A percentile compares a stretch with the other conserved stretches of the same genome.
Conservation (phyloP, 2,888 invertebrate genomes). For the Phaonia tiefii region DNA sequence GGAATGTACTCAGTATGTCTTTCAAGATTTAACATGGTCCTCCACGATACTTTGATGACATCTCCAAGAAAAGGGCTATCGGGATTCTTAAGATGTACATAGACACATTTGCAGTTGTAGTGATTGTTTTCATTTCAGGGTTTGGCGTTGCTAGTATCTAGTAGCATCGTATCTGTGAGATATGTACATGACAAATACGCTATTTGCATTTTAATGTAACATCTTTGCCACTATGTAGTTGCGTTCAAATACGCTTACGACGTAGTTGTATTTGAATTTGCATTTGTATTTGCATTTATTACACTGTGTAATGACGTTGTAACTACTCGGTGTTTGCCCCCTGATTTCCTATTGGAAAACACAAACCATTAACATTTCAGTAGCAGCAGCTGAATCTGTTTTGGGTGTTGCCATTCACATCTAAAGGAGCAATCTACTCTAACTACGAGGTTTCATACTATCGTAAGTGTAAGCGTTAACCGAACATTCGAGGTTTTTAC, state of each 20-base stretch:
- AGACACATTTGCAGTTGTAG: no score
- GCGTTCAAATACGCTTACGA: constrained; percentile 18
- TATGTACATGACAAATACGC: constrained; percentile 12
- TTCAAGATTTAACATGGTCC: no score
- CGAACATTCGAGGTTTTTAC: no score
- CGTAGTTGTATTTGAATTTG: constrained; percentile 12
- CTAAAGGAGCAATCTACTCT: no score
- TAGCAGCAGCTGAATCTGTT: not conserved
- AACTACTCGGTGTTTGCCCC: constrained; percentile 4
- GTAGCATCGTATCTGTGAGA: not conserved
- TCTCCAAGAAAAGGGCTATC: no score
- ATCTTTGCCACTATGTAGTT: constrained; percentile 28
- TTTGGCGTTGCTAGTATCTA: not conserved
- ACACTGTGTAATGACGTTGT: constrained; percentile 50
- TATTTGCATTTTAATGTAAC: constrained; percentile 64
- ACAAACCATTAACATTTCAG: constrained; percentile 42
- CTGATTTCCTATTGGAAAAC: constrained; percentile 33
- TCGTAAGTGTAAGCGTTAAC: no score
- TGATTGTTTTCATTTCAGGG: not conserved
- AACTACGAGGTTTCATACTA: no score
- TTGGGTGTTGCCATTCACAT: constrained; percentile 9
- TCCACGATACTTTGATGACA: no score
- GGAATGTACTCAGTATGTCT: no score
- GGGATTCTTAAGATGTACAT: no score
- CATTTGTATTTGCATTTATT: constrained; percentile 58